phyloP scores from a whole-genome alignment of 1,140 invertebrate genomes.

The Conus betulinus region DNA sequence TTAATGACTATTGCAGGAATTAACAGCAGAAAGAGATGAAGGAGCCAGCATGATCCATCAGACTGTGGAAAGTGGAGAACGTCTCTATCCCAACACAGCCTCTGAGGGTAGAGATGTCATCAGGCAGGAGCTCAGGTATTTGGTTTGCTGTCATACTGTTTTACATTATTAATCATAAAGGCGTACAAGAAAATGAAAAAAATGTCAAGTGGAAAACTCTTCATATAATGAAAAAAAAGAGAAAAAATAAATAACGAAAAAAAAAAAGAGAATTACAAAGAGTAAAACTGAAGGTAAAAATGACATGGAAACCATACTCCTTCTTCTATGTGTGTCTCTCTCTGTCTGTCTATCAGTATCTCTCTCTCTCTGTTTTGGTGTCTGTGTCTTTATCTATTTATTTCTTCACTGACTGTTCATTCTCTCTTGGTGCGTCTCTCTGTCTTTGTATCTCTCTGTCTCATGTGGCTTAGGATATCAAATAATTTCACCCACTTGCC shows the following conservation, averaged over 20 bases:
- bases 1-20: constrained; percentile 74
- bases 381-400: constrained; percentile 2
- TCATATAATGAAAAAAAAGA: too few relatives aligned
- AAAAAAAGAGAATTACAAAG: too few relatives aligned
- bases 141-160: neutral
- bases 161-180: too few relatives aligned
- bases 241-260: too few relatives aligned
- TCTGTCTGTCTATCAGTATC: too few relatives aligned
- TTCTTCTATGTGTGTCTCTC: too few relatives aligned
- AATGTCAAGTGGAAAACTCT: too few relatives aligned
- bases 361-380: neutral
- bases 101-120: constrained; percentile 95
- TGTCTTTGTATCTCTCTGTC: constrained; percentile 78
- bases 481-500: too few relatives aligned
- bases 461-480: too few relatives aligned
- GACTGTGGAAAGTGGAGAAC: constrained; percentile 91
- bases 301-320: too few relatives aligned
- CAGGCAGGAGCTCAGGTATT: constrained; percentile 86
- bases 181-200: too few relatives aligned
- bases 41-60: constrained; percentile 90
- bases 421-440: constrained; percentile 42
- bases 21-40: constrained; percentile 87
- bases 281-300: too few relatives aligned
- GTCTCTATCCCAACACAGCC: constrained; percentile 93
- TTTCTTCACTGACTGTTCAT: neutral